phyloP scores from a whole-genome alignment of 2,888 invertebrate species.

The Carterocephalus palaemon region DNA sequence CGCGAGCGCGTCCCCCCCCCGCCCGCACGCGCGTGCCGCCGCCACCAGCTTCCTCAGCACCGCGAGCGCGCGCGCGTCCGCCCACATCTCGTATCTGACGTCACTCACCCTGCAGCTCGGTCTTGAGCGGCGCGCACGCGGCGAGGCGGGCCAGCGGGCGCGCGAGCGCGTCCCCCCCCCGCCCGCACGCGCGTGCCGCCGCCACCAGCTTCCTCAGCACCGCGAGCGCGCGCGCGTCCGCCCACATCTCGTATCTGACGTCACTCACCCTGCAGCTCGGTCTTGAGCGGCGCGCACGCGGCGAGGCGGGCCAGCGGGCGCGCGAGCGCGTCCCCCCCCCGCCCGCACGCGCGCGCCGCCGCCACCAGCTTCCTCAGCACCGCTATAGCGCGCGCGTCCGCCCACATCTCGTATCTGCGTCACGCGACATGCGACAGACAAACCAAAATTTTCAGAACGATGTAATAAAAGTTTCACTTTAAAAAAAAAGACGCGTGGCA shows the following conservation, averaged over 20 bases:
- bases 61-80: slow-evolving; percentile 87
- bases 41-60: slow-evolving; percentile 89
- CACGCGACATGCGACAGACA: neutral
- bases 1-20: too few relatives aligned
- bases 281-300: slow-evolving; percentile 64
- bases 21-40: slow-evolving; percentile 87
- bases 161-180: slow-evolving; percentile 87
- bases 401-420: slow-evolving; percentile 84
- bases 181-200: slow-evolving; percentile 86
- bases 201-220: slow-evolving; percentile 89
- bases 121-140: slow-evolving; percentile 64
- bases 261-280: neutral
- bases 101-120: slow-evolving; percentile 38
- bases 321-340: slow-evolving; percentile 87
- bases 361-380: slow-evolving; percentile 89
- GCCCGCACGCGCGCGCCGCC: slow-evolving; percentile 86
- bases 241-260: slow-evolving; percentile 85
- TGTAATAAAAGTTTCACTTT: too few relatives aligned
- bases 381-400: slow-evolving; percentile 87
- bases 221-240: slow-evolving; percentile 87
- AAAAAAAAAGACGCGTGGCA: neutral
- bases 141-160: slow-evolving; percentile 86
- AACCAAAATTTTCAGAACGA: too few relatives aligned
- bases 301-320: slow-evolving; percentile 86
- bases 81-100: slow-evolving; percentile 87